phyloP scores from a whole-genome alignment of 2,888 invertebrate genomes.

The Tuberolachnus salignus region DNA sequence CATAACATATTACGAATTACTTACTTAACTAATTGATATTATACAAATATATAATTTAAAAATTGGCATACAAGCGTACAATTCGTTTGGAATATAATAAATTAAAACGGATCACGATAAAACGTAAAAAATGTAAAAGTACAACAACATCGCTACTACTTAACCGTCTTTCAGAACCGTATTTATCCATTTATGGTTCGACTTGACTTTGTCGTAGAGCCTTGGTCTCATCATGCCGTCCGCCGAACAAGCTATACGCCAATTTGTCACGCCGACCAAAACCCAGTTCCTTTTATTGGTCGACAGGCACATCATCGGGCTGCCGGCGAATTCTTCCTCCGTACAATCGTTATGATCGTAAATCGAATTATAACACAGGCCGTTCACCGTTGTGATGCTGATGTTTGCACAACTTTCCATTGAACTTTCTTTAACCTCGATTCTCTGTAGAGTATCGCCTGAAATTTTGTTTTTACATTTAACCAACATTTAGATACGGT shows the following conservation, averaged over 20 bases:
- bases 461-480: no score
- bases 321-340: constrained; percentile 89
- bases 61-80: neutral
- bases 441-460: constrained; percentile 78
- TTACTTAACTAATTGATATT: neutral
- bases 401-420: constrained; percentile 86
- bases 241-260: constrained; percentile 83
- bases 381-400: constrained; percentile 82
- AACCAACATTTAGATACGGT: neutral
- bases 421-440: constrained; percentile 76
- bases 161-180: constrained; percentile 69
- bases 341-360: constrained; percentile 83
- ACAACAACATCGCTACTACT: neutral
- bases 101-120: constrained; percentile 23
- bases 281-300: constrained; percentile 77
- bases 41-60: neutral
- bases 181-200: constrained; percentile 85
- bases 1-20: no score
- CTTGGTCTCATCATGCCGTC: constrained; percentile 76
- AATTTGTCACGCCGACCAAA: constrained; percentile 79
- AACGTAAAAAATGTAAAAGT: neutral
- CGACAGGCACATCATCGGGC: constrained; percentile 81
- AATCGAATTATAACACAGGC: constrained; percentile 80
- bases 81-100: constrained; percentile 16
- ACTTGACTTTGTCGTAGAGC: constrained; percentile 81